These are phyloP conservation scores for Torymus texanus DNA, from an alignment of 2,888 invertebrate genomes.

Conservation along the genomic window DNA sequence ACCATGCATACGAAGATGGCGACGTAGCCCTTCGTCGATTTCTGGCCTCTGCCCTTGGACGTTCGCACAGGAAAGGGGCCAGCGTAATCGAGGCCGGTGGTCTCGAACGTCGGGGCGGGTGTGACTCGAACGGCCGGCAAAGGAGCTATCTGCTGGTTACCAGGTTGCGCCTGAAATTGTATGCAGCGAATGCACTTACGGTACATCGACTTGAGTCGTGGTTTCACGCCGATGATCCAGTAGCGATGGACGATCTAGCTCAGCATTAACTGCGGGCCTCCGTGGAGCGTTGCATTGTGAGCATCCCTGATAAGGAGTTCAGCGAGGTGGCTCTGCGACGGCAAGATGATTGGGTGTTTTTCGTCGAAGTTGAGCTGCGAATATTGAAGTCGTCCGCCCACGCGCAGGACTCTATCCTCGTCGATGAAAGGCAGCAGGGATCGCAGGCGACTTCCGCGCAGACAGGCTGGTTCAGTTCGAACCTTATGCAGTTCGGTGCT, in stretches of 20 bases:
- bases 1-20: slow-evolving; percentile 22
- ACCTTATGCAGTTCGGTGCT: not conserved
- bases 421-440: slow-evolving; percentile 4
- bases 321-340: not conserved
- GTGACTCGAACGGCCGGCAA: not conserved
- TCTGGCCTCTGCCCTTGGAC: not conserved
- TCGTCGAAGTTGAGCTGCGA: not conserved
- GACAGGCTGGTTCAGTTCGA: not conserved
- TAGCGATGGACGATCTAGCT: not conserved
- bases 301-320: not conserved
- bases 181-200: not conserved
- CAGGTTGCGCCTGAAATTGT: not conserved
- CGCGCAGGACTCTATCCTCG: not conserved
- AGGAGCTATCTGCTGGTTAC: slow-evolving; percentile 3
- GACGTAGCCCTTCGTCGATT: slow-evolving; percentile 21
- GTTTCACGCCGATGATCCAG: slow-evolving; percentile 14
- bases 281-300: not conserved
- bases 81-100: slow-evolving; percentile 11
- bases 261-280: not conserved
- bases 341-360: not conserved
- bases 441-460: not conserved
- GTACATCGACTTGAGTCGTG: not conserved
- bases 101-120: not conserved
- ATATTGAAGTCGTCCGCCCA: not conserved
- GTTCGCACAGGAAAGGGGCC: slow-evolving; percentile 12